Base-by-base conservation (phyloP, 2,888 invertebrate species). In the Leptura quadrifasciata region DNA sequence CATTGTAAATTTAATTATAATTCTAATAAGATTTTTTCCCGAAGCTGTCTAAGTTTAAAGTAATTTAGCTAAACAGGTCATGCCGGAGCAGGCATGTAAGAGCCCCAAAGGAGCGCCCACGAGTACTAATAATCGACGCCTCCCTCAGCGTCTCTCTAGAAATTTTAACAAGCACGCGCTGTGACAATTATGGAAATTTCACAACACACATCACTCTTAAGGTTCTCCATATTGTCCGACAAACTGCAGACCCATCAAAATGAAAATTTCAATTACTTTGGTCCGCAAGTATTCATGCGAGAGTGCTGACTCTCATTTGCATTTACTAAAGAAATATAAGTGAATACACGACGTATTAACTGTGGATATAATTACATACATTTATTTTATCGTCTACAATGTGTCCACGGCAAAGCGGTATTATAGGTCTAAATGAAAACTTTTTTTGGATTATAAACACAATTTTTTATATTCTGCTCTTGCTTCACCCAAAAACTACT, bases 151-250 rank as follows among this genome's bases (percentile, higher is more conserved):
- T 64, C 69, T 69, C 69, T 75, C 61, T 57, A 63, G 31, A 74
- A 77, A 61, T 77, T 77, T 77, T 77, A 77, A 77, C 74, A 77
- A 75, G 77, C 75, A 74, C 77, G 77, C 73, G 74, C 74, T 69
- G 68, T 67, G 74, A 72, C 72, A 74, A 68, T 77, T 77, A 75
- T 71, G 75, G 72, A 77, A 74, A 75, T 77, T 77, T 77, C 58
- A 61, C 67, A 55, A 39, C 47, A 65, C 74, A 70, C 63, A 27
- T 61, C 60, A 71, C 27, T 47, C 17, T 58, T 21, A 69, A 69
- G 61, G 61, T 3, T 27, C 27, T 57, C 17, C 57, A 39, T 47
- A 60, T 39, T 52, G 47, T 71, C 52, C 65, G n/a, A 54, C 65
- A 10, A 39, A 65, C 52, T 65, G 65, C 52, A 65, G 21, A 52